Percentiles rank a stretch among this genome's conserved stretches.
These are phyloP conservation scores for Neopipo cinnamomea DNA, from an alignment of 2,113 vertebrate species.

Conservation along the genomic window DNA sequence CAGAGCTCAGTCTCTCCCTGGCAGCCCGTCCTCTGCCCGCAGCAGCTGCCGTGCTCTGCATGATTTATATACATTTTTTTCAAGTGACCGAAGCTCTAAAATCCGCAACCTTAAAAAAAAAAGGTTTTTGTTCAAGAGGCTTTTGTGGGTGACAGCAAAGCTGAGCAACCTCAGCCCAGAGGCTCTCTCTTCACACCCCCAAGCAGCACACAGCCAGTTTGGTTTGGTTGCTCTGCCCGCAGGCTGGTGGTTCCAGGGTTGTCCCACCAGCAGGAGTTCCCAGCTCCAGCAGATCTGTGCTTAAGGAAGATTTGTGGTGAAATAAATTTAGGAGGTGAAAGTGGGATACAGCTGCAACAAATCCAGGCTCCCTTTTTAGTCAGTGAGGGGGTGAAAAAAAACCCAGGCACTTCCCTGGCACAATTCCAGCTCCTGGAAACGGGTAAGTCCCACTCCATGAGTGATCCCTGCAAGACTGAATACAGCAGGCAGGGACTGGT, in stretches of 20 bases:
- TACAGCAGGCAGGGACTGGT: background rate
- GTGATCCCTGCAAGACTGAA: background rate
- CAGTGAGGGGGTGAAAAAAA: background rate
- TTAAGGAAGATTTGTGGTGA: background rate
- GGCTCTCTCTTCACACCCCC: background rate
- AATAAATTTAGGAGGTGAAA: background rate
- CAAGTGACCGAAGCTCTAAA: background rate
- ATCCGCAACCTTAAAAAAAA: background rate
- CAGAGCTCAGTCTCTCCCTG: background rate
- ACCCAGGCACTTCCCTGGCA: background rate
- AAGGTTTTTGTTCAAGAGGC: background rate
- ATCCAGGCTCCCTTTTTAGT: background rate
- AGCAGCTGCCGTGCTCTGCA: background rate
- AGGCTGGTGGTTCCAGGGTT: background rate
- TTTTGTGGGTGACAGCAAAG: background rate
- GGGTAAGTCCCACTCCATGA: background rate
- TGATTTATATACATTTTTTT: slow-evolving; percentile 58
- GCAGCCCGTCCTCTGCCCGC: background rate
- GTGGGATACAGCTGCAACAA: background rate
- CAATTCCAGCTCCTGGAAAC: background rate
- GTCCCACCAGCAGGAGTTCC: background rate
- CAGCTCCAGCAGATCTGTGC: background rate
- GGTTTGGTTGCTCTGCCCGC: background rate
- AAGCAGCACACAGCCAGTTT: fast-evolving
- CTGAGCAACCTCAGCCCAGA: background rate